Percentiles rank a stretch among this genome's conserved stretches.
Evolutionary conservation across 2,888 invertebrate species (phyloP).

Genomic region (Tiliacea citrago): DNA sequence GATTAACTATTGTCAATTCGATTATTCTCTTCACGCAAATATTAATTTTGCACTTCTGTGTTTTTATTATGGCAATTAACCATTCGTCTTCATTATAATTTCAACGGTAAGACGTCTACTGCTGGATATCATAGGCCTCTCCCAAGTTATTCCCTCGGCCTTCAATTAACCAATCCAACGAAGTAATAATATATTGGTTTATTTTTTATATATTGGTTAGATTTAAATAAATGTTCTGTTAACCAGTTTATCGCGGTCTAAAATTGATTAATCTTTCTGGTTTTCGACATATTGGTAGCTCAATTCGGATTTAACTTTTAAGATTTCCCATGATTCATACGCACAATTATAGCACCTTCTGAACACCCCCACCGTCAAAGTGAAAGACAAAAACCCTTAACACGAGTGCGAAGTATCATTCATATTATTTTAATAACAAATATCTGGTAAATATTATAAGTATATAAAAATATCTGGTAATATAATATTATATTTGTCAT

Average conservation of each 20-base stretch:
- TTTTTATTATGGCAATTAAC: neutral
- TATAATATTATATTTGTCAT: neutral
- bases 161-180: neutral
- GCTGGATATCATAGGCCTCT: neutral
- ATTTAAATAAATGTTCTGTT: neutral
- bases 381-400: neutral
- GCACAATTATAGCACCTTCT: neutral
- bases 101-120: neutral
- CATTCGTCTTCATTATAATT: neutral
- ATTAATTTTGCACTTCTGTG: neutral
- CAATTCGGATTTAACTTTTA: no score
- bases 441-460: neutral
- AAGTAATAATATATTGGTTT: constrained; percentile 10
- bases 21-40: constrained; percentile 12
- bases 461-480: no score
- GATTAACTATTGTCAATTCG: neutral
- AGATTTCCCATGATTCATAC: neutral
- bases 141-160: neutral
- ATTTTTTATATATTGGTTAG: neutral
- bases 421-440: neutral
- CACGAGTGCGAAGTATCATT: constrained; percentile 16
- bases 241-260: neutral
- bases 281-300: neutral
- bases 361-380: no score
- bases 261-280: neutral